Conservation (phyloP, 2,113 vertebrate genomes). For the Gymnorhina tibicen region DNA sequence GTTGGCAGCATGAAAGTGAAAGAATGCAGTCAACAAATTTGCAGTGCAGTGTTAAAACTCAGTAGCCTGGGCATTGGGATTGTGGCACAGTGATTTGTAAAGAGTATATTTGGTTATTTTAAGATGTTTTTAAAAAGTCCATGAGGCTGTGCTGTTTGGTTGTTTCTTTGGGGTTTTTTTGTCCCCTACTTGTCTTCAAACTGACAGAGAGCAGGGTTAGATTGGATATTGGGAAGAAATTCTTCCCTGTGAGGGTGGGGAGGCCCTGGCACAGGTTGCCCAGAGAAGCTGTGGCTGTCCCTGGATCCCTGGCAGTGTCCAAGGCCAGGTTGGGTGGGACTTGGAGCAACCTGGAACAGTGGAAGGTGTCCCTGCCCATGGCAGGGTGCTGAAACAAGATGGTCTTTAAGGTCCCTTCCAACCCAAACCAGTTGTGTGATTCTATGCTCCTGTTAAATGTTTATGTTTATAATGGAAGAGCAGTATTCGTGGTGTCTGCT, state of each 20-base stretch:
- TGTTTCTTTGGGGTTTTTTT: not conserved
- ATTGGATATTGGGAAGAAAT: not conserved
- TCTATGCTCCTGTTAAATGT: not conserved
- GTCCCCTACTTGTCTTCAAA: not conserved
- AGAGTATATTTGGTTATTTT: not conserved
- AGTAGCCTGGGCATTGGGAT: not conserved
- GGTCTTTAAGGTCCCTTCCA: not conserved
- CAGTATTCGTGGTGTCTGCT: not conserved
- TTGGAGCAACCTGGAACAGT: not conserved
- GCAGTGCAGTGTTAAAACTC: not conserved
- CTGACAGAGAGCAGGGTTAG: not conserved
- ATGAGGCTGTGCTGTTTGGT: not conserved
- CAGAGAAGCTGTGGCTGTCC: not conserved
- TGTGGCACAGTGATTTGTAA: not conserved
- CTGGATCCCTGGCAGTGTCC: not conserved
- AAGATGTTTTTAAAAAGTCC: not conserved
- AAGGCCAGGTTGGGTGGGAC: not conserved
- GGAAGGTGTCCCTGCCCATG: not conserved
- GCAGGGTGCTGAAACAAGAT: not conserved
- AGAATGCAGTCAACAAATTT: not conserved
- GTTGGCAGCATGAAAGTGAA: not conserved
- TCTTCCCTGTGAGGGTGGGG: not conserved
- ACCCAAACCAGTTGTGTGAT: not conserved
- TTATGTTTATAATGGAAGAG: not conserved
- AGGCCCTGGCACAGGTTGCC: not conserved